phyloP scores from a whole-genome alignment of 1,140 invertebrate species.

The Trichogramma pretiosum region DNA sequence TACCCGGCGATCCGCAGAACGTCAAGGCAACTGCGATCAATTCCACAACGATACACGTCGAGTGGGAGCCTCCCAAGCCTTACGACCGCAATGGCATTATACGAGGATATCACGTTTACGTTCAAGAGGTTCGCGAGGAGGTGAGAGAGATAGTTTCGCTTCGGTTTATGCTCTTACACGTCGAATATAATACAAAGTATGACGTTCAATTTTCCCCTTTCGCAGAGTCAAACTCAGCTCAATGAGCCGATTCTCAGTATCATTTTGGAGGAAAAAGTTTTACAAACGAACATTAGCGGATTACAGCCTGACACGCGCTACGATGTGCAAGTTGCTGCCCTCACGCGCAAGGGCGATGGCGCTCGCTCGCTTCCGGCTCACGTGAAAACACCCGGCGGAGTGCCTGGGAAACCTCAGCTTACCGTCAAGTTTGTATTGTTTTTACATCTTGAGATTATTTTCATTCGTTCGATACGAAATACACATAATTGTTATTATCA shows the following conservation, averaged over 20 bases:
- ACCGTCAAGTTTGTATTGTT: conserved; percentile 63
- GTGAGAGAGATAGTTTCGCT: conserved; percentile 37
- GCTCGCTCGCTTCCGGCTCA: conserved; percentile 72
- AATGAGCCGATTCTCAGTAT: conserved; percentile 82
- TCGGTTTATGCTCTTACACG: neutral
- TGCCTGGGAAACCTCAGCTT: conserved; percentile 77
- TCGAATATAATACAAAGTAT: neutral
- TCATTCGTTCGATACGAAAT: neutral
- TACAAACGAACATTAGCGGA: conserved; percentile 76
- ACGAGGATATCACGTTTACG: conserved; percentile 90
- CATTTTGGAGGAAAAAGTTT: conserved; percentile 57
- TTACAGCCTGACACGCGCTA: conserved; percentile 90
- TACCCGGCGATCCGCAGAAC: conserved; percentile 90
- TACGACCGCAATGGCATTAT: conserved; percentile 94
- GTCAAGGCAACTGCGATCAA: conserved; percentile 80
- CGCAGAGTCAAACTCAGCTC: conserved; percentile 65
- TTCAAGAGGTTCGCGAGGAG: conserved; percentile 82
- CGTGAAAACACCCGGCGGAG: conserved; percentile 86
- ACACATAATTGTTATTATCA: neutral
- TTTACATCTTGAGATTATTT: neutral
- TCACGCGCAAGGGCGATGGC: conserved; percentile 92
- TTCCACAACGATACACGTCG: conserved; percentile 84
- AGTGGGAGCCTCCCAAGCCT: conserved; percentile 81
- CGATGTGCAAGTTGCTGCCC: conserved; percentile 83
- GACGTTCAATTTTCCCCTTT: too few species aligned